Evolutionary conservation across 2,888 invertebrate genomes (phyloP), one percentile per base, ranked within the genome.

Genomic region (Drosophila melanocephala): DNA sequence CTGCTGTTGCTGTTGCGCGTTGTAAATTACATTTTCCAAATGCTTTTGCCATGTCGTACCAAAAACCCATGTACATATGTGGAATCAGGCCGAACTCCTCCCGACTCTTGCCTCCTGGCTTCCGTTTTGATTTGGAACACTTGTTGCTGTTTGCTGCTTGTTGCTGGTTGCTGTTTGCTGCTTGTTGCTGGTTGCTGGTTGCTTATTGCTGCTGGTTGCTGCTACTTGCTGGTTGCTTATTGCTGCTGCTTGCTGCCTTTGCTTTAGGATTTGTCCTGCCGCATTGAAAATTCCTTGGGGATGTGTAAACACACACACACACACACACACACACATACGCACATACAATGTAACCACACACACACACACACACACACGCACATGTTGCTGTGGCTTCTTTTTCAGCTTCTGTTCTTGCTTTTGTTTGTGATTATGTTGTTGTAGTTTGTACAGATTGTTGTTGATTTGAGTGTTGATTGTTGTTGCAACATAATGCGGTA

Each of bases 21-120:
- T 91, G 89, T 90, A 91, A 91, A 91, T 91, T 89, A 91, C 91
- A 91, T 91, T 91, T 90, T 91, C 89, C 90, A 89, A 91, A 91
- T 91, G 87, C 84, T 90, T 91, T 78, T 87, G 83, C 83, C 90
- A 90, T 91, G 91, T 91, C 84, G 86, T 71, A 83, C 87, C 83
- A 81, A 84, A 89, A 87, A 88, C 82, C 80, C 83, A 89, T 88
- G 89, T 89, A 89, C 89, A 85, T 85, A 87, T 85, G 88, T 77
- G 85, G 86, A 81, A 85, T 83, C 75, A 78, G 75, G 75, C 59
- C 62, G 64, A 50, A 58, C 72, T 74, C 68, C 73, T 59, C 47
- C 26, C 56, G 33, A 56, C 63, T 42, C 16, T 47, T 35, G 56
- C 52, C 72, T 56, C 55, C 63, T 56, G 70, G 80, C 81, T 81